Evolutionary conservation across 30 jellyfish, hydroid and myxozoan species (phyloP).

Genomic region (Turritopsis dohrnii): DNA sequence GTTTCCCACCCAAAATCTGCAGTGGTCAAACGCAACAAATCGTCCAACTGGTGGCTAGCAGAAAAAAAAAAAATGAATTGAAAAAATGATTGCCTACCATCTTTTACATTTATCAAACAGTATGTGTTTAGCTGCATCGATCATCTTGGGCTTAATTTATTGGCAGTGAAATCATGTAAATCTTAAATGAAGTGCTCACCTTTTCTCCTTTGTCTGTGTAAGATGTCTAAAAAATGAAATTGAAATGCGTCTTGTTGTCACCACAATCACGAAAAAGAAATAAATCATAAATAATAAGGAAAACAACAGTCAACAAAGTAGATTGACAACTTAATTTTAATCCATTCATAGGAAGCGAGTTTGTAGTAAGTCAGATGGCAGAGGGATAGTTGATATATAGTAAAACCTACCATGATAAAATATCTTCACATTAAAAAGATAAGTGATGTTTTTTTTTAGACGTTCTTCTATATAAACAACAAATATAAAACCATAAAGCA

Average conservation of each 20-base stretch:
- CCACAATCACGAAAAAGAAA: no score
- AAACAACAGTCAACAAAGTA: no score
- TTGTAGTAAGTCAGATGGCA: no score
- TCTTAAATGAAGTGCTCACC: constrained; percentile 29
- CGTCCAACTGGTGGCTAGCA: constrained; percentile 82
- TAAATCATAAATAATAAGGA: no score
- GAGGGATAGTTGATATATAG: no score
- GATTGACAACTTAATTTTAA: no score
- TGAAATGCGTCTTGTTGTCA: constrained; percentile 1
- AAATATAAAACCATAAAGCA: background rate
- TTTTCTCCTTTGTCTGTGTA: constrained; percentile 83
- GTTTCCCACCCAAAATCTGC: constrained; percentile 83
- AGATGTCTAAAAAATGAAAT: constrained; percentile 57
- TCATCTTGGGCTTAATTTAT: no score
- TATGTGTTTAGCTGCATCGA: no score
- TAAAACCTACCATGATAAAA: background rate
- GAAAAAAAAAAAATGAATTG: no score
- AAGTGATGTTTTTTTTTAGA: background rate
- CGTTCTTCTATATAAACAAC: background rate
- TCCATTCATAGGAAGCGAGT: no score
- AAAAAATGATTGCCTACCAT: no score
- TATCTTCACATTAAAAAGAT: background rate
- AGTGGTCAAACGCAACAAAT: constrained; percentile 67
- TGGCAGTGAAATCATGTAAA: background rate
- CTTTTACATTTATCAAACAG: background rate